Evolutionary conservation across 2,888 invertebrate genomes (phyloP).

Genomic region (Philopedon plagiatum): DNA sequence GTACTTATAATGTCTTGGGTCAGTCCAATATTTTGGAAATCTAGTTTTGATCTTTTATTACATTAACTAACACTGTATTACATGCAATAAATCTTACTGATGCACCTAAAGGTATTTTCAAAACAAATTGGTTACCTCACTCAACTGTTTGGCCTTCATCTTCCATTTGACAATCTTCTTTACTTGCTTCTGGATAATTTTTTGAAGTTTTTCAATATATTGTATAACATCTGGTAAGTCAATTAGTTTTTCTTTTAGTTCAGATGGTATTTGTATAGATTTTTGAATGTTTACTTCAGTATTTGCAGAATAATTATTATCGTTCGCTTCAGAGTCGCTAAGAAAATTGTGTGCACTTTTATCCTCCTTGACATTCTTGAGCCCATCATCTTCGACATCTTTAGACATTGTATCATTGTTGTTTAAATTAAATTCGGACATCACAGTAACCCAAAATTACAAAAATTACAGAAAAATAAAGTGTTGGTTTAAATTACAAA

Average conservation of each 20-base stretch:
- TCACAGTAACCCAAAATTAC: too few species aligned
- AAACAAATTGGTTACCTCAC: conserved; percentile 38
- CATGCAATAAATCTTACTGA: not conserved
- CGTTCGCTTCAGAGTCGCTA: not conserved
- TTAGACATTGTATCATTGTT: not conserved
- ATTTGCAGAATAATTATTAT: not conserved
- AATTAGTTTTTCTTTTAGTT: conserved; percentile 69
- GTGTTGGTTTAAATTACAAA: too few species aligned
- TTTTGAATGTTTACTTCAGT: not conserved
- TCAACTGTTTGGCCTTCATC: conserved; percentile 66
- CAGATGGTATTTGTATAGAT: conserved; percentile 26
- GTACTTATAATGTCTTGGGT: too few species aligned
- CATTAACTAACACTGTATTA: not conserved
- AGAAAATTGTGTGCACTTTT: not conserved
- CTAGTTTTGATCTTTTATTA: too few species aligned
- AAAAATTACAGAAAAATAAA: not conserved
- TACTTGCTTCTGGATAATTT: conserved; percentile 73
- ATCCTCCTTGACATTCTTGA: not conserved
- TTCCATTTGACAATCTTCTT: conserved; percentile 74
- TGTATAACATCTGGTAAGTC: conserved; percentile 74
- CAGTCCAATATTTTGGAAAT: too few species aligned
- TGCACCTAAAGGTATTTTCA: not conserved
- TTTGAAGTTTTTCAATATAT: conserved; percentile 74
- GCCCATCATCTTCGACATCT: not conserved
- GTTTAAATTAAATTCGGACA: not conserved